A percentile compares a stretch with the other conserved stretches of the same genome.
Conservation (phyloP, 1,140 invertebrate species). For the Apocrypta bakeri region DNA sequence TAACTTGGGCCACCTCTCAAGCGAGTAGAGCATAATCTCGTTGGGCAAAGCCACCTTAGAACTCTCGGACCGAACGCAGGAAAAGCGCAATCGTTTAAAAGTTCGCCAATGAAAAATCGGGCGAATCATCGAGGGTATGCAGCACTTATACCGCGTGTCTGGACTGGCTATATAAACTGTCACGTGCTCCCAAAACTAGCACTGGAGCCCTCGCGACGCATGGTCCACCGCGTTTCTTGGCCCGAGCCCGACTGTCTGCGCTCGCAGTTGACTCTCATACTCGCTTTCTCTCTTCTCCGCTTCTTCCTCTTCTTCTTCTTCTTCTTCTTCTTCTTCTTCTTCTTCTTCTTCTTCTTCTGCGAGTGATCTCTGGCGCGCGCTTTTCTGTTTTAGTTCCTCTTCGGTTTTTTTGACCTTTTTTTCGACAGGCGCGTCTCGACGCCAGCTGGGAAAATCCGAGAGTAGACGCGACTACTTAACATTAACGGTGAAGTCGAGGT, state of each 20-base stretch:
- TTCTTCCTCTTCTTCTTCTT: not conserved
- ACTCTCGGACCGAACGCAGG: not conserved
- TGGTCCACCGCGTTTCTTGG: slow-evolving; percentile 37
- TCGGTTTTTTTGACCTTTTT: slow-evolving; percentile 25
- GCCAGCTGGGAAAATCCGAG: not conserved
- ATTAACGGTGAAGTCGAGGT: not conserved
- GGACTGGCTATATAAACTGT: not conserved
- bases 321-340: not conserved
- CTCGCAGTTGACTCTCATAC: not conserved
- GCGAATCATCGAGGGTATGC: not conserved
- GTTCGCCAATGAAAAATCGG: not conserved
- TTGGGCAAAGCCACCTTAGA: not conserved
- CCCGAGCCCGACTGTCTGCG: slow-evolving; percentile 41
- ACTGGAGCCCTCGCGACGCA: slow-evolving; percentile 31
- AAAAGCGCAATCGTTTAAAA: too few relatives aligned
- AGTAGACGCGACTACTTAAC: not conserved
- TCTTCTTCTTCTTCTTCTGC: too few relatives aligned
- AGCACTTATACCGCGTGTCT: too few relatives aligned
- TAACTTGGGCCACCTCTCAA: not conserved
- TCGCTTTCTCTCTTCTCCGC: not conserved
- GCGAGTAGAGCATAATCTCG: not conserved
- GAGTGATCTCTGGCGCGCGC: not conserved
- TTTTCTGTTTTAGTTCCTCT: slow-evolving; percentile 4
- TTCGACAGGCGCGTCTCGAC: not conserved
- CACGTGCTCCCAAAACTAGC: slow-evolving; percentile 26